These are phyloP conservation scores for Mycteria americana DNA, from an alignment of 2,797 vertebrate species.

Conservation along the genomic window DNA sequence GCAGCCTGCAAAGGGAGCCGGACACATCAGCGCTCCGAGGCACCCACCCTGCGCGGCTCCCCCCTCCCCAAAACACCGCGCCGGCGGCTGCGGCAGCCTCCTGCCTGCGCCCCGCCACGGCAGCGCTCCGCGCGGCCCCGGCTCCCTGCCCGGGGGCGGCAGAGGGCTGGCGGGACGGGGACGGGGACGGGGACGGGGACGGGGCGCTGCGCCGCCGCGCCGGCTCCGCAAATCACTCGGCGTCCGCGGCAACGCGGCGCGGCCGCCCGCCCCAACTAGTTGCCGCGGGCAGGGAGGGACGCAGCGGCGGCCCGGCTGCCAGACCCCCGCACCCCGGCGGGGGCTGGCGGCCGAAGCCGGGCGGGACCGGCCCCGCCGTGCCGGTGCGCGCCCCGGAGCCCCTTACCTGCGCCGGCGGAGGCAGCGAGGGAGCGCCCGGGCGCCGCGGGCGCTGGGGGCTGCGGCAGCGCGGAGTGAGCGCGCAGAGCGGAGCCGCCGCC, in stretches of 20 bases:
- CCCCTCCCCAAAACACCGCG: background rate
- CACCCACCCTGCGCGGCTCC: background rate
- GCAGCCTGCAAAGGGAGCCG: conserved; percentile 71
- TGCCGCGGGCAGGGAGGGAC: background rate
- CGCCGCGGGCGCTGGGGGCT: conserved; percentile 63
- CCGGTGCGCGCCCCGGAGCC: background rate
- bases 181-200: background rate
- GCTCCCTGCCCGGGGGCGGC: background rate
- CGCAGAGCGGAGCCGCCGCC: conserved; percentile 55
- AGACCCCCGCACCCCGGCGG: background rate
- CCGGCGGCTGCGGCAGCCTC: conserved; percentile 27
- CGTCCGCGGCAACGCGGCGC: background rate
- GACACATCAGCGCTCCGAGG: conserved; percentile 58
- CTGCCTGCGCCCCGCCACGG: background rate
- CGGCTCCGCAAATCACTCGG: background rate
- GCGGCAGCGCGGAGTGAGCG: conserved; percentile 65
- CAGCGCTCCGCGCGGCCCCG: background rate
- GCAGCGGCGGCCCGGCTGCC: background rate
- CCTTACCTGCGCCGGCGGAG: conserved; percentile 40
- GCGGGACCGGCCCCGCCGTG: background rate
- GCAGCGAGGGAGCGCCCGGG: conserved; percentile 60
- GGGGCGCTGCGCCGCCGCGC: background rate
- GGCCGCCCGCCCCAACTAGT: background rate
- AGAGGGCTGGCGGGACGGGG: background rate
- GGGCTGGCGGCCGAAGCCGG: background rate